Evolutionary conservation across 2,797 vertebrate species (phyloP), one percentile per base, ranked within the genome.

Genomic region (Anisognathus igniventris): DNA sequence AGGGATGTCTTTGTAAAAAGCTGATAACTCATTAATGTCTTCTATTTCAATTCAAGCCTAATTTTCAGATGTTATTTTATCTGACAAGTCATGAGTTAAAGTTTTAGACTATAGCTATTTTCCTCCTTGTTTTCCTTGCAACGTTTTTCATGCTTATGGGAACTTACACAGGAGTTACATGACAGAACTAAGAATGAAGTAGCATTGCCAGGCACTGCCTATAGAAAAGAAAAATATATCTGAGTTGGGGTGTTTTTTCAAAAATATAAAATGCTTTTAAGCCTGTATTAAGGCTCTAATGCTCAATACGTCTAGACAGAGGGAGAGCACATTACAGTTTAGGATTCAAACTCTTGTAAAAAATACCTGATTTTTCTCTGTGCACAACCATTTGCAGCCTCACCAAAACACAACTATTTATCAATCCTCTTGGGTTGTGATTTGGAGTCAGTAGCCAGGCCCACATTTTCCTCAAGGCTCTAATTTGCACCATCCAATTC

Each of bases 251-350:
- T 10, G 2, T 4, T 57, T 60, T 50, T 83, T 62, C 19, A 7
- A 78, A 78, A 15, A 6, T 40, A 13, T 6, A 21, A 81, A 60
- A 27, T 39, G 14, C 45, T 24, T 39, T 86, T 72, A 83, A 66
- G 19, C 9, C 18, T 72, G n/a, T 27, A 2, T 42, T 48, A n/a
- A 92, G 39, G 33, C 33, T 83, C 42, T 61, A 31, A 64, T 35
- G 13, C 37, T 33, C n/a, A 17, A 17, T 5, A 11, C 3, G 40
- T 3, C 14, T 0, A 25, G 1, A 28, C 2, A 66, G 10, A 61
- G 54, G 31, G 5, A 48, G 24, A 47, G 33, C 25, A 53, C 54
- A 6, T 64, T n/a, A 8, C 47, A 66, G 21, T 75, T 51, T 4
- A 72, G 51, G 31, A 66, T 40, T 62, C 47, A 12, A 48, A 39